Evolutionary conservation across 1,140 invertebrate species (phyloP), one percentile per base, ranked within the genome.

Genomic region (Heliconius nattereri): DNA sequence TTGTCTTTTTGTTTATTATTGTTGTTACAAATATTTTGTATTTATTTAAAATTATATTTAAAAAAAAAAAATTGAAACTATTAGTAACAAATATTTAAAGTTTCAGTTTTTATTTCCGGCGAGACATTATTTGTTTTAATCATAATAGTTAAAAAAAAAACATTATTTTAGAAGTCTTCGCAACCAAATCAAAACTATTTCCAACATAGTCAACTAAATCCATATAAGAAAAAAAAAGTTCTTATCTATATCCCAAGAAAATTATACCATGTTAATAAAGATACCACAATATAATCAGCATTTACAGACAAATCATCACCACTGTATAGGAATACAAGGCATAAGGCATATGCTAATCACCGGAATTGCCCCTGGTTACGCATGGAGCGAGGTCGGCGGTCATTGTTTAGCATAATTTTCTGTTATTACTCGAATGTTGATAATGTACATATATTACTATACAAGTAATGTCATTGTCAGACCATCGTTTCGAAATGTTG

Each of bases 321-420:
- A 66, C 20, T 13, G 0, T 3, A 16, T 3, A 66, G 23, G 0
- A 29, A 26, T 6, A 74, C n/a, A 76, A 72, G 37, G 29, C 71
- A 40, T 49, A 76, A 72, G 37, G 16, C 71, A 40, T 49, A 76
- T 76, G 57, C 13, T 76, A 70, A 76, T 76, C 71, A 45, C 75
- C 75, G 75, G 75, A 76, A 76, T 76, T 40, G 76, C 66, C 49
- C 40, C 70, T 72, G 76, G 76, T 77, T 70, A 77, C 76, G 70
- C 70, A 11, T 76, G 66, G 54, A 66, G 72, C 78, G 78, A 78
- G 78, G 78, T 35, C 72, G 19, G 16, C 29, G 70, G 71, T 78
- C 78, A 78, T 78, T 78, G 78, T 78, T 78, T 78, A 78, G 72
- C 72, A 78, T 70, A 74, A 78, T 78, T 78, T 74, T 74, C 72